Base-by-base conservation (phyloP, 2,888 invertebrate genomes). In the Uloborus plumipes region DNA sequence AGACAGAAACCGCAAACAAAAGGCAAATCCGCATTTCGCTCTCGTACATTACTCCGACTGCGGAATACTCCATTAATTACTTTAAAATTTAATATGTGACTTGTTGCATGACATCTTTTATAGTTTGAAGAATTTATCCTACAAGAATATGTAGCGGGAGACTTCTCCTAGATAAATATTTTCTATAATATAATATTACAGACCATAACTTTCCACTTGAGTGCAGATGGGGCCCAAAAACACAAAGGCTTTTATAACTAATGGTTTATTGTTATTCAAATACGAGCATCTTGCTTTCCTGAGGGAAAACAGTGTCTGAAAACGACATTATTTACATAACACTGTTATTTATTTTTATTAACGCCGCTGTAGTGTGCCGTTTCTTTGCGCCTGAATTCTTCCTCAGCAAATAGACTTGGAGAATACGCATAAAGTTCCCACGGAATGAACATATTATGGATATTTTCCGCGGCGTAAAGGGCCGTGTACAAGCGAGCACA, bases 181-280 rank as follows among this genome's bases (percentile, higher is more conserved):
- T 76, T 61, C 61, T 62, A 76, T 76, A 39, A 7, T 39, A 39
- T 39, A 39, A 39, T 39, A 39, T 39, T 76, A 69, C 49, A 7
- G 26, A 14, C 59, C 47, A 39, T 69, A 62, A 69, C 47, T 62
- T 49, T 39, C 62, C 20, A 69, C 69, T 59, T 67, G 67, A 20
- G 61, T 20, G 65, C 39, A 20, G 65, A 59, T n/a, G 50, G 47
- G 55, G 18, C 59, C 39, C 22, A 76, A 69, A 76, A 76, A 76
- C 65, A 76, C 69, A 61, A 64, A 69, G 61, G 18, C 49, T 58
- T 65, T 58, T 58, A 65, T 70, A 71, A 71, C 70, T 71, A 70
- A 71, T 78, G 65, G 77, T 78, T 78, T 78, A 78, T 78, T 78
- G 77, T 71, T 78, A 78, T 78, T 78, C 71, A 78, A 78, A 78